Evolutionary conservation across 2,113 vertebrate genomes (phyloP), one percentile per base, ranked within the genome.

Genomic region (Muntiacus muntjak): DNA sequence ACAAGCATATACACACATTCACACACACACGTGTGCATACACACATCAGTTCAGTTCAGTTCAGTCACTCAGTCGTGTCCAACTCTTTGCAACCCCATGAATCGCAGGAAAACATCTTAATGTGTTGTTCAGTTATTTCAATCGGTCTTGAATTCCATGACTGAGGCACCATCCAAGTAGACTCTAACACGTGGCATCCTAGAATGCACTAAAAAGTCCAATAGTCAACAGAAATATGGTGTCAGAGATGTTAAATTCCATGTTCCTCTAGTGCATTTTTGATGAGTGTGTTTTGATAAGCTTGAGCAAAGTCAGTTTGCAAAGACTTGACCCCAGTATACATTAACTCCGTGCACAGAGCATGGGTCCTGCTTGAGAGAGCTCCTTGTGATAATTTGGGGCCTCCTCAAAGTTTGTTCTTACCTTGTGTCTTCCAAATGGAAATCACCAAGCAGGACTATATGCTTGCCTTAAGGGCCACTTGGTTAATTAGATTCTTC

Each of bases 141-240:
- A 10, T 74, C 21, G 43, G 58, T 28, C 60, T 58, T 58, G 36
- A 82, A 94, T 95, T 50, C 17, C 78, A 33, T 26, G 76, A 19
- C 50, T 6, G 1, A 96, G 43, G 54, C 43, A 45, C 60, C n/a
- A 85, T 94, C 43, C n/a, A 55, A 78, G 95, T 94, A 50, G 1
- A 25, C 21, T 85, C 2, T 82, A 88, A 89, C 62, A 94, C 43
- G 50, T 86, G 25, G 30, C 58, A 82, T 82, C 67, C 91, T 90
- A 89, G 81, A 94, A 98, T 78, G 67, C 91, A 81, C 17, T 71
- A 64, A 71, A 90, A 92, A 76, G 14, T 89, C 28, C 28, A 50
- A 57, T 0, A 84, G 40, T 95, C 84, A 87, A 67, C 67, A 97
- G 58, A 91, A 96, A 85, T 93, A 91, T 55, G 95, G n/a, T 10